phyloP scores from a whole-genome alignment of 1,140 invertebrate genomes.

The Aphaenogaster floridana region DNA sequence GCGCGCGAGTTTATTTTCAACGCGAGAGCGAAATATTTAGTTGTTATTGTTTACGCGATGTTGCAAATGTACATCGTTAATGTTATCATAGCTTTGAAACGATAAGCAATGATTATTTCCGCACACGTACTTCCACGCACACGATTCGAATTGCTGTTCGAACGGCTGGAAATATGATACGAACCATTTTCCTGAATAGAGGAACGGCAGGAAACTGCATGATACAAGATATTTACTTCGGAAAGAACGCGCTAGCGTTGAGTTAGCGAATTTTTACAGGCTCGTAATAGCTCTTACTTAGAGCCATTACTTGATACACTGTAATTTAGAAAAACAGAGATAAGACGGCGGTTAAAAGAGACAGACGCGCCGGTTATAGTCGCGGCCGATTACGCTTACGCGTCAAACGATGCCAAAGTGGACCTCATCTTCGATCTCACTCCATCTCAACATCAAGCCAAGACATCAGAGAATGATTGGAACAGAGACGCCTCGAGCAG shows the following conservation, averaged over 20 bases:
- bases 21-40: constrained; percentile 21
- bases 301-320: constrained; percentile 70
- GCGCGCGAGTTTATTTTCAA: constrained; percentile 36
- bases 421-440: constrained; percentile 14
- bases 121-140: not conserved
- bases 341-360: constrained; percentile 36
- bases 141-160: not conserved
- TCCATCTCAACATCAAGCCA: not conserved
- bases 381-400: constrained; percentile 20
- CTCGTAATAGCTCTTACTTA: constrained; percentile 65
- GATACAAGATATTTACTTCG: constrained; percentile 49
- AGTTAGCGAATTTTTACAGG: constrained; percentile 50
- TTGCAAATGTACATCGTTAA: constrained; percentile 20
- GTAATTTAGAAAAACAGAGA: constrained; percentile 65
- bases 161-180: constrained; percentile 50
- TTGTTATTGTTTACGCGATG: constrained; percentile 40
- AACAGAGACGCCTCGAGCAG: constrained; percentile 34
- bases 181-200: constrained; percentile 57
- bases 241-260: not conserved
- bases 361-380: not conserved
- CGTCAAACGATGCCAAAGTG: constrained; percentile 32
- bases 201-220: constrained; percentile 39
- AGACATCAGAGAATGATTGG: constrained; percentile 30
- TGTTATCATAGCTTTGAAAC: constrained; percentile 7
- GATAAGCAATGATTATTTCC: constrained; percentile 37